Percentiles rank a stretch among this genome's conserved stretches.
phyloP scores from a whole-genome alignment of 1,140 invertebrate species.

The Hycleus phaleratus region DNA sequence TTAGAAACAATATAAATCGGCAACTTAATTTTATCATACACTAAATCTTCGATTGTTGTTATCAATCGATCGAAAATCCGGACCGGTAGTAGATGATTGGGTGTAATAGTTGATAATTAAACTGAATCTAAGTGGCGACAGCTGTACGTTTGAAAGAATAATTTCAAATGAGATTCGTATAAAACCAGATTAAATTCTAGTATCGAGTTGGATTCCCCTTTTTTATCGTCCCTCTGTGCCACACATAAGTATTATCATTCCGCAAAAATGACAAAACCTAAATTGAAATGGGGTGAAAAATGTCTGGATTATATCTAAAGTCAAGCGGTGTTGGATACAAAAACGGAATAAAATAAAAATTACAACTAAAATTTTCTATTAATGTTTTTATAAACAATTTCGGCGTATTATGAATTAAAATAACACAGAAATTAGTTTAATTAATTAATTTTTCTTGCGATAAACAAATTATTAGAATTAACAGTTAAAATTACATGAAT shows the following conservation, averaged over 20 bases:
- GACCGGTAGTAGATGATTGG: too few relatives aligned
- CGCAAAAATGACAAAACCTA: constrained; percentile 19
- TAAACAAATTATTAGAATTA: constrained; percentile 6
- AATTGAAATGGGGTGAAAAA: constrained; percentile 25
- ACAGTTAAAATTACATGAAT: constrained; percentile 9
- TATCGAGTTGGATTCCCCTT: constrained; percentile 11
- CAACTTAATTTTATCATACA: too few relatives aligned
- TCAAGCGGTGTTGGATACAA: constrained; percentile 6
- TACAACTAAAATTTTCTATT: neutral
- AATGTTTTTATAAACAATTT: too few relatives aligned
- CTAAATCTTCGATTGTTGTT: too few relatives aligned
- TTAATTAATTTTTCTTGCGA: too few relatives aligned
- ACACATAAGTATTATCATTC: constrained; percentile 21
- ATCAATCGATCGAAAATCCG: too few relatives aligned
- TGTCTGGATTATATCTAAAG: constrained; percentile 23
- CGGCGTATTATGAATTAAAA: too few relatives aligned
- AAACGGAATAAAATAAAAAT: neutral
- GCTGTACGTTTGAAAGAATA: too few relatives aligned
- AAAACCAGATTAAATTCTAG: constrained; percentile 18
- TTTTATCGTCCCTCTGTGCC: constrained; percentile 18
- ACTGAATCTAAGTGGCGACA: too few relatives aligned
- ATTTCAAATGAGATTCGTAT: constrained; percentile 3
- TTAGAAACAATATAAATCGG: too few relatives aligned
- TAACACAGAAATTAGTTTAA: too few relatives aligned
- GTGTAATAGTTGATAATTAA: too few relatives aligned